Conservation (phyloP, 37 sponge, comb jelly and placozoan species). For the Bolinopsis microptera region DNA sequence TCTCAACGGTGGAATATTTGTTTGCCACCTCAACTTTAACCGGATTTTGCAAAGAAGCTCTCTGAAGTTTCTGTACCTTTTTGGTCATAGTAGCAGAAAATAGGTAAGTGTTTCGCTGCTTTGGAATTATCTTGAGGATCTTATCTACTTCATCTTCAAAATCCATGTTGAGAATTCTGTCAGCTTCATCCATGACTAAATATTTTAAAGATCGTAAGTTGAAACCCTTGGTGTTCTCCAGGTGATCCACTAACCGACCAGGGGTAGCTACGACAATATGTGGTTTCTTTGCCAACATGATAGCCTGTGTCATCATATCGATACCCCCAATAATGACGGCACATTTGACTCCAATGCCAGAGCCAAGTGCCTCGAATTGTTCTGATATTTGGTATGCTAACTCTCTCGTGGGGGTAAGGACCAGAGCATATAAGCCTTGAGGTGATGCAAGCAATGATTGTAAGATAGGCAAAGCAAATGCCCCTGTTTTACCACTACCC, state of each 20-base stretch:
- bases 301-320: constrained; percentile 97
- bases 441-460: constrained; percentile 90
- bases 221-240: constrained; percentile 99
- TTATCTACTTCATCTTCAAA: constrained; percentile 98
- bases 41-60: constrained; percentile 92
- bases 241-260: constrained; percentile 94
- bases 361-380: constrained; percentile 92
- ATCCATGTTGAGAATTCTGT: constrained; percentile 98
- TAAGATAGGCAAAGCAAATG: constrained; percentile 93
- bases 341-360: constrained; percentile 88
- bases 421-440: constrained; percentile 86
- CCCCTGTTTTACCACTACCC: constrained; percentile 96
- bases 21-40: constrained; percentile 95
- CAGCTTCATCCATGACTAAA: constrained; percentile 99
- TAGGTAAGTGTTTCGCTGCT: constrained; percentile 86
- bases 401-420: constrained; percentile 97
- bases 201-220: constrained; percentile 80
- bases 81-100: constrained; percentile 99
- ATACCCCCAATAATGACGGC: constrained; percentile 91
- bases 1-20: constrained; percentile 96
- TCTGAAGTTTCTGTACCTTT: constrained; percentile 95
- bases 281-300: constrained; percentile 92
- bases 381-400: constrained; percentile 96
- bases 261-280: constrained; percentile 96
- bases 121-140: constrained; percentile 87